A percentile compares a stretch with the other conserved stretches of the same genome.
Conservation (phyloP, 1,140 invertebrate genomes). For the Triops longicaudatus region DNA sequence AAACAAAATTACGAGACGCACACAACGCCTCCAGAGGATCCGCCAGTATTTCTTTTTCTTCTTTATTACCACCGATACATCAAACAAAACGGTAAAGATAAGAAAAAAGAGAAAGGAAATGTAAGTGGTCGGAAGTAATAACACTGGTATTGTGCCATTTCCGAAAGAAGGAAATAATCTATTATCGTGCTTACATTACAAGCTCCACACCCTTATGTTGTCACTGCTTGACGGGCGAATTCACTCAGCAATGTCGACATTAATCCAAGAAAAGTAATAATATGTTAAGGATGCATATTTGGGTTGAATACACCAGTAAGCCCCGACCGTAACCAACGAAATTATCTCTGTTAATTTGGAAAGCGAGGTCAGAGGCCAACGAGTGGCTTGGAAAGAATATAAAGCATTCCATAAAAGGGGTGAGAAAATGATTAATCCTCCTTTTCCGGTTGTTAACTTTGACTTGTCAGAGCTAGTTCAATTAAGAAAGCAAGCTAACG, state of each 20-base stretch:
- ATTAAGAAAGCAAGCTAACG: not conserved
- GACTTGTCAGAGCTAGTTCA: not conserved
- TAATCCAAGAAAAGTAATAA: not conserved
- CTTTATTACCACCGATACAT: not conserved
- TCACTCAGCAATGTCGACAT: not conserved
- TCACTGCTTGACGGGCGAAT: not conserved
- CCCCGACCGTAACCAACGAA: not conserved
- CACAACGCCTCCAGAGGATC: not conserved
- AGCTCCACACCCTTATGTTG: not conserved
- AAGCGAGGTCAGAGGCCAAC: not conserved
- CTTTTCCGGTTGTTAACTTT: conserved; percentile 15
- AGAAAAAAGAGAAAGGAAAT: not conserved
- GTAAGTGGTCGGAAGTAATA: not conserved
- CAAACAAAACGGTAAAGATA: not conserved
- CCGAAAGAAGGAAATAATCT: not conserved
- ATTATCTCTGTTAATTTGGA: not conserved
- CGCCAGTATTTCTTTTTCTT: not conserved
- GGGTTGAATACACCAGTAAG: not conserved
- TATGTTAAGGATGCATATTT: not conserved
- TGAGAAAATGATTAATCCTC: not conserved
- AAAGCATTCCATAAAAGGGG: not conserved
- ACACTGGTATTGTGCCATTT: not conserved
- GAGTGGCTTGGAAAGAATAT: not conserved
- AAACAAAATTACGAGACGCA: not conserved
- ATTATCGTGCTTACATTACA: not conserved